phyloP scores from a whole-genome alignment of 2,888 invertebrate genomes.

The Acheta domesticus region DNA sequence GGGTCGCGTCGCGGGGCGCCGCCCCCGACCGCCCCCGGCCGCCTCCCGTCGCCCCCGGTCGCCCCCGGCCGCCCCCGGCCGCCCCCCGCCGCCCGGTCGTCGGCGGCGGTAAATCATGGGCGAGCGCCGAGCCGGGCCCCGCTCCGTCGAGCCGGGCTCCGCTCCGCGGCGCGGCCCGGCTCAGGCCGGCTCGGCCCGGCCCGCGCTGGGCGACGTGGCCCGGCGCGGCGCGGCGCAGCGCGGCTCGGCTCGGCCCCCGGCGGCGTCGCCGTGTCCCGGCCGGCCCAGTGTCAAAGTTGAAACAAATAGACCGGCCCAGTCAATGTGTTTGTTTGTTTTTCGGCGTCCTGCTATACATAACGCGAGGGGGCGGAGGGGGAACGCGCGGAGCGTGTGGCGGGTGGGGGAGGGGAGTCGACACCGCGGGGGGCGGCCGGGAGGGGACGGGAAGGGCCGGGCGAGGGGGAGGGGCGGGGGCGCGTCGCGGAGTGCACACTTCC shows the following conservation, averaged over 20 bases:
- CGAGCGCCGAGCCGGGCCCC: background rate
- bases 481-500: background rate
- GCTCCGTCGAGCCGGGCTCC: background rate
- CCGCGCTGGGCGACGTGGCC: background rate
- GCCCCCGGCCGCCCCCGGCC: background rate
- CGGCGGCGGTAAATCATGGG: background rate
- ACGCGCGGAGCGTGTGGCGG: too few species aligned
- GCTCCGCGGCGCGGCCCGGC: background rate
- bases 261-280: background rate
- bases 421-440: background rate
- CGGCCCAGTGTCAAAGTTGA: conserved; percentile 36
- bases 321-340: conserved; percentile 18
- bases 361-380: background rate
- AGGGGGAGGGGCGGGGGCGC: background rate
- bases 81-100: background rate
- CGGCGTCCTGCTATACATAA: conserved; percentile 11
- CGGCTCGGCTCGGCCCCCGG: background rate
- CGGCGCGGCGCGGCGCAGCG: background rate
- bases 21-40: background rate
- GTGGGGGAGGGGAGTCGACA: too few species aligned
- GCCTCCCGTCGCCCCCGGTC: too few species aligned
- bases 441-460: background rate
- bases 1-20: background rate
- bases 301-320: conserved; percentile 37
- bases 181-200: too few species aligned